Evolutionary conservation across 2,113 vertebrate species (phyloP).

Genomic region (Ancistrus triradiatus): DNA sequence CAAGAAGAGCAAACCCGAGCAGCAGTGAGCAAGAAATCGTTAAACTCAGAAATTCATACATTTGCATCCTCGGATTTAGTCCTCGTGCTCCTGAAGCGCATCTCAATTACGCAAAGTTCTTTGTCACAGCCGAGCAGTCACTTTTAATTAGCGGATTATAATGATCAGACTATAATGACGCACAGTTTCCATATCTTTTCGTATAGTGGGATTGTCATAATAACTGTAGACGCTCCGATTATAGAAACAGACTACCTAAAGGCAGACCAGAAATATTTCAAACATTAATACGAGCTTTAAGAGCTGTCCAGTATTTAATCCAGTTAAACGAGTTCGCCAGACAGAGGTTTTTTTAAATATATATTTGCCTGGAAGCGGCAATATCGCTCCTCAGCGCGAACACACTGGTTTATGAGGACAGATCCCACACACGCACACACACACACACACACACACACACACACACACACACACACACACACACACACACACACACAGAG

Average conservation of each 20-base stretch:
- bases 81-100: conserved; percentile 49
- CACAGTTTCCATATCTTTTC: too few species aligned
- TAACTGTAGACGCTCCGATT: too few species aligned
- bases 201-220: too few species aligned
- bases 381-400: too few species aligned
- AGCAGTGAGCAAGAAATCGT: conserved; percentile 60
- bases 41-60: conserved; percentile 34
- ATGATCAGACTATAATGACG: not conserved
- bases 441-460: not conserved
- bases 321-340: too few species aligned
- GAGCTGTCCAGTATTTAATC: too few species aligned
- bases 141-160: too few species aligned
- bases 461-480: not conserved
- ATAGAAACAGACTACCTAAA: not conserved
- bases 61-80: conserved; percentile 38
- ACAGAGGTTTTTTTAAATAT: too few species aligned
- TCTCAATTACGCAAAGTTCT: conserved; percentile 8
- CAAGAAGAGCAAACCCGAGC: conserved; percentile 50
- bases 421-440: not conserved
- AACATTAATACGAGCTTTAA: not conserved
- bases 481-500: conserved; percentile 2
- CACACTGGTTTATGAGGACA: not conserved
- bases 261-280: not conserved
- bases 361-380: not conserved
- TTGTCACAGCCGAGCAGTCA: not conserved